Percentiles rank a stretch among this genome's conserved stretches.
Conservation (phyloP, 2,797 vertebrate genomes). For the Rhinoraja longicauda region DNA sequence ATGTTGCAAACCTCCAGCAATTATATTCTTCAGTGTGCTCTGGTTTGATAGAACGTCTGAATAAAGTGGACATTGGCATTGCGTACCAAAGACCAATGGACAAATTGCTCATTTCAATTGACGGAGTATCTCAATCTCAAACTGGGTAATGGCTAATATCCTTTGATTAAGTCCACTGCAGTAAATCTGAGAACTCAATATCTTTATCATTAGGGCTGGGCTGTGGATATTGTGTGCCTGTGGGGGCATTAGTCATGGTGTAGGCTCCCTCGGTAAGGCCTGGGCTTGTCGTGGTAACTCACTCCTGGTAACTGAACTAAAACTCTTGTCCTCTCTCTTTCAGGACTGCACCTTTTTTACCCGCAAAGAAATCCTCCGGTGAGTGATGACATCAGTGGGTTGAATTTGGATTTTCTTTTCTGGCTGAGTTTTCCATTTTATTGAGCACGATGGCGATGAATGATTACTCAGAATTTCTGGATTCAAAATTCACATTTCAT, state of each 20-base stretch:
- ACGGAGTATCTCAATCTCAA: not conserved
- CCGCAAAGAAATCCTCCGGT: constrained; percentile 96
- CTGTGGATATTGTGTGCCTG: not conserved
- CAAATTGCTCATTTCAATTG: not conserved
- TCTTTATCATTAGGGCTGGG: not conserved
- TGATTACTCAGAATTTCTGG: not conserved
- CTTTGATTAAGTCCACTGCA: not conserved
- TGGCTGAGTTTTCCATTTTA: not conserved
- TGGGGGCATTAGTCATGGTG: not conserved
- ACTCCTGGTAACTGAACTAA: not conserved
- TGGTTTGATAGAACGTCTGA: not conserved
- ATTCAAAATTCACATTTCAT: not conserved
- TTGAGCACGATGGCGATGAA: not conserved
- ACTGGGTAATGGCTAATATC: not conserved
- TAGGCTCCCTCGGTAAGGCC: not conserved
- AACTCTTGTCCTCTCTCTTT: constrained; percentile 43
- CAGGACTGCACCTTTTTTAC: constrained; percentile 98
- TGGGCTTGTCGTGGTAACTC: not conserved
- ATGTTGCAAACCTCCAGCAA: not conserved
- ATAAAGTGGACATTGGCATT: not conserved
- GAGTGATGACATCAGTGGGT: constrained; percentile 52
- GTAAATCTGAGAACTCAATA: not conserved
- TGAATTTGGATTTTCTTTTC: not conserved
- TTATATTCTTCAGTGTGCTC: not conserved
- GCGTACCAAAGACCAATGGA: not conserved